These are phyloP conservation scores for Hydrolagus colliei DNA, from an alignment of 2,797 vertebrate genomes.

Conservation along the genomic window DNA sequence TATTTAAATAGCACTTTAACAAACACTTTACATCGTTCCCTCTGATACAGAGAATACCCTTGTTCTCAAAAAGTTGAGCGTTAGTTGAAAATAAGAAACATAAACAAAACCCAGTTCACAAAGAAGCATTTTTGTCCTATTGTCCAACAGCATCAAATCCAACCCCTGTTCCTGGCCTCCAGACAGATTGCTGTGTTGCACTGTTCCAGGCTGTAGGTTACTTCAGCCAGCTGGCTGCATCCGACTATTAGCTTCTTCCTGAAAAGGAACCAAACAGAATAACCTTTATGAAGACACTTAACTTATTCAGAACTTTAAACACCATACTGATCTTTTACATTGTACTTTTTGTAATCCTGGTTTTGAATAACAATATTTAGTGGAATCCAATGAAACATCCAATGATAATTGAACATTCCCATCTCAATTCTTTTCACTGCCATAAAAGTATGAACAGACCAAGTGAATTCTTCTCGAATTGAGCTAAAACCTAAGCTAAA, in stretches of 20 bases:
- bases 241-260: conserved; percentile 73
- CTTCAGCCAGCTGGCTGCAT: conserved; percentile 64
- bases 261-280: conserved; percentile 30
- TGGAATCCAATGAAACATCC: background rate
- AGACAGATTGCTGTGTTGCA: conserved; percentile 49
- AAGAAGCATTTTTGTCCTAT: background rate
- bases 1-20: conserved; percentile 24
- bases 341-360: background rate
- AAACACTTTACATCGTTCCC: conserved; percentile 17
- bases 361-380: background rate
- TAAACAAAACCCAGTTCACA: conserved; percentile 11
- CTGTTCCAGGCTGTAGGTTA: conserved; percentile 63
- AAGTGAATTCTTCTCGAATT: background rate
- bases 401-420: background rate
- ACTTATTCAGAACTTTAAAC: background rate
- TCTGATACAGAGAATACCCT: conserved; percentile 31
- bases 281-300: background rate
- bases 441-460: background rate
- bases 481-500: background rate
- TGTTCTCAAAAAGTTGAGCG: conserved; percentile 19
- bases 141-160: conserved; percentile 40
- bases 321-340: background rate
- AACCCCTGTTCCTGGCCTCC: conserved; percentile 46
- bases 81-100: conserved; percentile 10
- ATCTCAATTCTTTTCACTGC: background rate